Evolutionary conservation across 1,140 invertebrate genomes (phyloP), one percentile per base, ranked within the genome.

Genomic region (Panulirus ornatus): DNA sequence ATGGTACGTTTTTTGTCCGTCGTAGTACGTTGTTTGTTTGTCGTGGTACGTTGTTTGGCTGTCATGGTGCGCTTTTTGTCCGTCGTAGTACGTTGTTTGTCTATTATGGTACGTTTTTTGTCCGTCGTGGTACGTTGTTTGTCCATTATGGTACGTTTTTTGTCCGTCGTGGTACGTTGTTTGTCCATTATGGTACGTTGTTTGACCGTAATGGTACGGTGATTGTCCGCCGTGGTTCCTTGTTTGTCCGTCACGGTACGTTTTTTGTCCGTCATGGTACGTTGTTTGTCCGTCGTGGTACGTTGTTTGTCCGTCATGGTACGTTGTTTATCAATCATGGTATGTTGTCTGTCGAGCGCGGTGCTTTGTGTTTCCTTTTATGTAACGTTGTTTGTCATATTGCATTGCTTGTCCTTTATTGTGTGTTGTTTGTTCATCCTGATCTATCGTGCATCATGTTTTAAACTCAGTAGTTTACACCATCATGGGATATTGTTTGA

Each of bases 221-320:
- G 27, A 70, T 34, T 30, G 66, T 70, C 36, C 36, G 66, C 66
- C 27, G 66, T 70, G 66, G 27, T n/a, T n/a, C n/a, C 66, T 70
- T 8, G 66, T 30, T 70, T n/a, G 66, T 70, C 16, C 70, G 42
- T 73, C 42, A 38, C 42, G 36, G 22, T 58, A 73, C 70, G 70
- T 73, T 30, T 34, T n/a, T n/a, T n/a, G n/a, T n/a, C 27, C 22
- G 66, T 70, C 22, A 34, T 34, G 66, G 27, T 70, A 70, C 66
- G 66, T n/a, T 34, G 27, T 30, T 34, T 30, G 66, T 70, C 36
- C 36, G 66, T 34, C 27, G 66, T 70, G 66, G 27, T n/a, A n/a
- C n/a, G 27, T 70, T 8, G 66, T 30, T 70, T n/a, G 66, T 70
- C 16, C 70, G 42, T 73, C 42, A 38, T 73, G 36, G 22, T 58